Percentiles rank a stretch among this genome's conserved stretches.
phyloP scores from a whole-genome alignment of 2,113 vertebrate genomes.

The Dendropsophus ebraccatus region DNA sequence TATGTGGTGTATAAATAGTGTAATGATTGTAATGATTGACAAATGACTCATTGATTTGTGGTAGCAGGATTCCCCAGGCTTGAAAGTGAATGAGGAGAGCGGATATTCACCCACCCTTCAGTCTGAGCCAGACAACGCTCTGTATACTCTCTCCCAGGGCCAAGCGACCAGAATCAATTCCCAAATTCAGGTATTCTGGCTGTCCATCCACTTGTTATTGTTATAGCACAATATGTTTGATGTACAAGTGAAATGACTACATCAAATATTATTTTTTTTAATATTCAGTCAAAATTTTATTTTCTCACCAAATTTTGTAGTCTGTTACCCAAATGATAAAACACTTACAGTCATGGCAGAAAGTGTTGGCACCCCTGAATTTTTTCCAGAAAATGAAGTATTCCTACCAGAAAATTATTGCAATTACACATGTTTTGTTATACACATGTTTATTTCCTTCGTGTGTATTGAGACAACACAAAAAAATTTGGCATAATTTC shows the following conservation, averaged over 20 bases:
- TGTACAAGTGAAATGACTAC: slow-evolving; percentile 49
- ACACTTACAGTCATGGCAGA: too few species aligned
- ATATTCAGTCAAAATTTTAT: background rate
- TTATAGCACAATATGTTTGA: slow-evolving; percentile 59
- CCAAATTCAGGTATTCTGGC: slow-evolving; percentile 75
- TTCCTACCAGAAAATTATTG: too few species aligned
- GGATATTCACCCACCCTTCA: slow-evolving; percentile 74
- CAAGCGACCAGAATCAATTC: slow-evolving; percentile 74
- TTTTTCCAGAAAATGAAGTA: too few species aligned
- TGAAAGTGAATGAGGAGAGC: slow-evolving; percentile 75
- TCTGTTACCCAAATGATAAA: background rate
- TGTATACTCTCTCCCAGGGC: slow-evolving; percentile 72
- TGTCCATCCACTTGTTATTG: slow-evolving; percentile 70
- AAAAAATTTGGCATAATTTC: too few species aligned
- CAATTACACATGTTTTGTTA: too few species aligned
- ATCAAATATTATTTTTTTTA: slow-evolving; percentile 8
- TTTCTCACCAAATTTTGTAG: background rate
- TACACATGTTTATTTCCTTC: too few species aligned
- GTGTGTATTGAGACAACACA: too few species aligned
- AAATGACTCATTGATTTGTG: slow-evolving; percentile 76
- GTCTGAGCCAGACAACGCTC: slow-evolving; percentile 70
- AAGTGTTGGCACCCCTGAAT: too few species aligned
- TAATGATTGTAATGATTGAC: slow-evolving; percentile 67
- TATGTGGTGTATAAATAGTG: slow-evolving; percentile 60
- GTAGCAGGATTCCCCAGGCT: slow-evolving; percentile 74